Percentiles rank a stretch among this genome's conserved stretches.
These are phyloP conservation scores for Petroica traversi DNA, from an alignment of 2,113 vertebrate species.

Conservation along the genomic window DNA sequence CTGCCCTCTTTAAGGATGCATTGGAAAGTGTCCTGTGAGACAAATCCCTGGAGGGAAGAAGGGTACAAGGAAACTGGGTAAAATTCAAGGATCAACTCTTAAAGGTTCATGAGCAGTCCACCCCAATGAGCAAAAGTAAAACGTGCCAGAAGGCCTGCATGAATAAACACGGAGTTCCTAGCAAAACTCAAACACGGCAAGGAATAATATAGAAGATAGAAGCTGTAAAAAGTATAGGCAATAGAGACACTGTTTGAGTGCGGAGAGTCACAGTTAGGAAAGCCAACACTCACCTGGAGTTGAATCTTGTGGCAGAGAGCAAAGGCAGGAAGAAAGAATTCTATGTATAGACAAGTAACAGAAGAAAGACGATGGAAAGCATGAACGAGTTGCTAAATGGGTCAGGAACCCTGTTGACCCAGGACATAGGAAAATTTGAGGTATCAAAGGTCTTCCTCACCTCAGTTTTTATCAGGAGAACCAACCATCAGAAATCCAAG, in stretches of 20 bases:
- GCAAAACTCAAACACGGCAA: neutral
- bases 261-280: neutral
- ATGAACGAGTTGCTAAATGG: neutral
- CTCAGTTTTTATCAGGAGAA: neutral
- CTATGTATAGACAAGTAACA: neutral
- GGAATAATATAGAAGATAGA: neutral
- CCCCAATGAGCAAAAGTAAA: neutral
- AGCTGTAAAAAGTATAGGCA: neutral
- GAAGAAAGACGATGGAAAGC: neutral
- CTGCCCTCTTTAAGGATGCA: neutral
- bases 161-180: neutral
- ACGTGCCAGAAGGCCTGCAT: neutral
- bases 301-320: neutral
- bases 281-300: neutral
- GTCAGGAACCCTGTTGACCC: accelerated
- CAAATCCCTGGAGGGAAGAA: neutral
- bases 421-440: accelerated
- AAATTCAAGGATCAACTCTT: neutral
- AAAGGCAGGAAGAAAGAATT: neutral
- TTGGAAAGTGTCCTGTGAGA: neutral
- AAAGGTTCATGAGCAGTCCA: neutral
- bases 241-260: neutral
- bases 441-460: neutral
- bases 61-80: neutral
- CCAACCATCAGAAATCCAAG: neutral